phyloP scores from a whole-genome alignment of 2,888 invertebrate species.

The Hemaris fuciformis region DNA sequence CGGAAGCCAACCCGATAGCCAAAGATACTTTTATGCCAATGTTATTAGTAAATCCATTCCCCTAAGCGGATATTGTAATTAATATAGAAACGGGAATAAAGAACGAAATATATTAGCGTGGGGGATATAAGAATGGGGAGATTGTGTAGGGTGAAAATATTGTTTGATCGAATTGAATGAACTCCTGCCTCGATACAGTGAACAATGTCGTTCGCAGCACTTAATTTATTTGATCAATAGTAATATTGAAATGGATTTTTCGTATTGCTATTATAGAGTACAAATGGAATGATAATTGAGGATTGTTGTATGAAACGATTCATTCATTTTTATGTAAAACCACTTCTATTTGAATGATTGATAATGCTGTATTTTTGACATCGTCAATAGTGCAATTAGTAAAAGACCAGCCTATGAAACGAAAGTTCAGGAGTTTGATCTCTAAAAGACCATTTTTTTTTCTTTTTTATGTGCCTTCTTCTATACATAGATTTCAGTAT shows the following conservation, averaged over 20 bases:
- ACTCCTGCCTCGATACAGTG: not conserved
- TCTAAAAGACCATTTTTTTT: too few relatives aligned
- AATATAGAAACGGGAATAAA: slow-evolving; percentile 5
- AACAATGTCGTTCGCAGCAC: not conserved
- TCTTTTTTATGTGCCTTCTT: too few relatives aligned
- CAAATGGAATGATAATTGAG: not conserved
- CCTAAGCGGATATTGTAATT: slow-evolving; percentile 10
- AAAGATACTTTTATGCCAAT: slow-evolving; percentile 1
- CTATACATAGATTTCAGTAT: too few relatives aligned
- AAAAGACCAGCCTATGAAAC: too few relatives aligned
- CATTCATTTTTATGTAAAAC: too few relatives aligned
- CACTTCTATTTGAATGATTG: too few relatives aligned
- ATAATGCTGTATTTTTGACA: too few relatives aligned
- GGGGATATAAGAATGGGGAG: not conserved
- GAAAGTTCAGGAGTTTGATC: too few relatives aligned
- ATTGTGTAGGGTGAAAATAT: not conserved
- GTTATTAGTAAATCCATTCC: not conserved
- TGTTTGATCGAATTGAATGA: slow-evolving; percentile 4
- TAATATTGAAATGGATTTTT: not conserved
- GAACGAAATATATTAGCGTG: slow-evolving; percentile 13
- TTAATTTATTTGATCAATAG: slow-evolving; percentile 5
- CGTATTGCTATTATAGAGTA: not conserved
- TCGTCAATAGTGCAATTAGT: too few relatives aligned
- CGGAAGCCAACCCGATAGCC: slow-evolving; percentile 1
- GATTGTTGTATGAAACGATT: too few relatives aligned